Base-by-base conservation (phyloP, 2,888 invertebrate genomes). In the Andricus curvator region DNA sequence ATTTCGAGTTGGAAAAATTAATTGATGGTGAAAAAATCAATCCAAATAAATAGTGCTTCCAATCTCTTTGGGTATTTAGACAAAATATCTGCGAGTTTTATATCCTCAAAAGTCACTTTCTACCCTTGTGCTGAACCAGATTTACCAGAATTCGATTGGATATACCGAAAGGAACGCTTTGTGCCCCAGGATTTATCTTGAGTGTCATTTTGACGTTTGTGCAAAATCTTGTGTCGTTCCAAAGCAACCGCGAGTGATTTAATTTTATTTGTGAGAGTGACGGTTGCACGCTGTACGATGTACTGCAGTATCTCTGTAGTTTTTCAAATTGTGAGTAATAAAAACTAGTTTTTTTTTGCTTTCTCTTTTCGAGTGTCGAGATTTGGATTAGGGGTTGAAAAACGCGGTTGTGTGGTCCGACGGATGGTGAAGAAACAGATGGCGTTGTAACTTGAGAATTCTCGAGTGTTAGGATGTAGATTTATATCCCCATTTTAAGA, bases 291-390 rank as follows among this genome's bases (percentile, higher is more conserved):
- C 64, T 85, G 87, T 86, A 86, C 86, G 86, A 88, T 88, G 88
- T 82, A 82, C 86, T 65, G 67, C 83, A 80, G 79, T 84, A 68
- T 80, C 76, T 79, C 78, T 79, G 77, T 79, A 83, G 81, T 88
- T 82, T 84, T 84, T 82, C 84, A 84, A 82, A 84, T 86, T 81
- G 88, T 88, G 88, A 88, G 88, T 86, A 85, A 60, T 79, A 5
- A 11, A 25, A 64, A 62, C 41, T 56, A 25, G 17, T 65, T 25
- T 20, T 65, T 25, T 20, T 60, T 33, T n/a, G 29, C n/a, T 13
- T 62, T 20, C n/a, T 60, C 15, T 9, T 13, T 41, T 33, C 4
- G 60, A 60, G n/a, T 11, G 8, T 33, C 1, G 29, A 15, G 51
- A n/a, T 62, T 56, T n/a, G 44, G 25, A 33, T 60, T 25, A 44